Base-by-base conservation (phyloP, 2,113 vertebrate species). In the Oriolus oriolus region DNA sequence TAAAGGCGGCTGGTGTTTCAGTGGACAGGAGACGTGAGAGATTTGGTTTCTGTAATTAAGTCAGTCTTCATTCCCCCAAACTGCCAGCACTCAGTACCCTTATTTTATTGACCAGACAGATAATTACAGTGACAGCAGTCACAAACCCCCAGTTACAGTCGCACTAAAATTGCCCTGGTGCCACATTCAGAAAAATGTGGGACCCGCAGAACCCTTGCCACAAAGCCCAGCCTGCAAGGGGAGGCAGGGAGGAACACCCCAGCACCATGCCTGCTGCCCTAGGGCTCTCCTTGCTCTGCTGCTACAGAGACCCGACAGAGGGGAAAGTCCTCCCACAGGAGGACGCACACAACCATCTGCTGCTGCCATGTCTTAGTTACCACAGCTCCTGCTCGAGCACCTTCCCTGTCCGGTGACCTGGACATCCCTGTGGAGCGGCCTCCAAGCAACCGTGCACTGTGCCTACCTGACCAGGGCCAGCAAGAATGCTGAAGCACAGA, bases 1-100 rank as follows among this genome's bases (percentile, higher is more conserved):
- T 57, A 90, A 92, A 96, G 94, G 93, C 63, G 1, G 71, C 56
- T 91, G 94, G 81, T 42, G 85, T 93, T 97, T 83, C 95, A 59
- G 74, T 42, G 76, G 78, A 95, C 4, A 23, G 80, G 64, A 73
- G 94, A 97, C 95, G 90, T 79, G 88, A 94, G 92, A 89, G 95
- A 96, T 96, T 82, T 94, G 69, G 88, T 71, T 78, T 84, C 94
- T 92, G 78, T 95, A 95, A 94, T 96, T 95, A 94, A 97, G 92
- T 79, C 89, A 91, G 57, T 68, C 76, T 88, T 92, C 95, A 91
- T 91, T 89, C 84, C 42, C 79, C 82, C 69, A 65, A 83, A 91
- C 87, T 82, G 71, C 94, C 7, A 10, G 77, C 77, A 61, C 83
- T 90, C 81, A 16, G 83, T 93, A 95, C 91, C 90, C 91, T 88